Conservation (phyloP, 2,113 vertebrate species). For the Phodopus roborovskii region DNA sequence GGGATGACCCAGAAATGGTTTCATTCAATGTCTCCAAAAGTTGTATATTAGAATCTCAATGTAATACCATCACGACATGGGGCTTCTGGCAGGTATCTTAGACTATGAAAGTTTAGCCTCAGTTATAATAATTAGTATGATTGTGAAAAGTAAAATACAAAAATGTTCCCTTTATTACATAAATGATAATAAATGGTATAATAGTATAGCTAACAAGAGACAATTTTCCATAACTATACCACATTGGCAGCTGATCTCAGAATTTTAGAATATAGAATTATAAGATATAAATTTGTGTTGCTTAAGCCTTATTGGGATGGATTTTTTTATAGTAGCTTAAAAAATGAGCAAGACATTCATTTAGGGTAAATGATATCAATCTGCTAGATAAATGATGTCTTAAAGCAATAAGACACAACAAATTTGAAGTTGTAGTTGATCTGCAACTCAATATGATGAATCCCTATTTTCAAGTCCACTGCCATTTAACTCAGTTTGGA, state of each 20-base stretch:
- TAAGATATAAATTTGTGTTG: background rate
- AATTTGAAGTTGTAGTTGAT: slow-evolving; percentile 42
- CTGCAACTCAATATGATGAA: slow-evolving; percentile 10
- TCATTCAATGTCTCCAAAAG: background rate
- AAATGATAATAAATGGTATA: background rate
- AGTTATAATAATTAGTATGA: background rate
- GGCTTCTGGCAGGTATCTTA: background rate
- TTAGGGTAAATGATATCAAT: slow-evolving; percentile 19
- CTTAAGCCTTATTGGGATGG: background rate
- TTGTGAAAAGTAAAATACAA: background rate
- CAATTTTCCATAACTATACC: background rate
- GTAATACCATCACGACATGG: background rate
- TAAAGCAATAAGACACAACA: slow-evolving; percentile 25
- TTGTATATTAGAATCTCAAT: background rate
- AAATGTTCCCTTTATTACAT: background rate
- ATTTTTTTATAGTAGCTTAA: background rate
- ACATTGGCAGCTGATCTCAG: too few relatives aligned
- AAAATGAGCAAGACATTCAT: background rate
- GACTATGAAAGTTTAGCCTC: background rate
- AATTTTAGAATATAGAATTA: background rate
- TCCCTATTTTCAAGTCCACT: slow-evolving; percentile 27
- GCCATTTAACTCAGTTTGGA: slow-evolving; percentile 55
- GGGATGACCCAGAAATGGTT: background rate
- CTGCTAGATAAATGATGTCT: background rate
- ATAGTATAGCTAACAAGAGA: background rate